Conservation (phyloP, 1,140 invertebrate species). For the Lerema accius region DNA sequence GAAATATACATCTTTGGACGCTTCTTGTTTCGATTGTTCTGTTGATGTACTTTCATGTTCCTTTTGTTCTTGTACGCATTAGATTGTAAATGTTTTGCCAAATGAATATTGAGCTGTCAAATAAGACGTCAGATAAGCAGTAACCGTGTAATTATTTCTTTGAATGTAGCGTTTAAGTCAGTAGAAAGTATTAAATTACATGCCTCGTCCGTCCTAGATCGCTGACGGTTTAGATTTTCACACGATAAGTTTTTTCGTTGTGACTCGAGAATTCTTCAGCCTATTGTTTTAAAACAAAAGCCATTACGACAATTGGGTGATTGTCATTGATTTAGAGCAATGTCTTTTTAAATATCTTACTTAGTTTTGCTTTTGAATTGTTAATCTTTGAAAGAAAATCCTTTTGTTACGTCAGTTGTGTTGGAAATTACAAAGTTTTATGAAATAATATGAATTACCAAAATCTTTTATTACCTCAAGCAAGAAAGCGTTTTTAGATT, state of each 20-base stretch:
- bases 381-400: slow-evolving; percentile 19
- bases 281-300: slow-evolving; percentile 61
- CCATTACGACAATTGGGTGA: slow-evolving; percentile 32
- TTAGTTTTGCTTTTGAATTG: slow-evolving; percentile 17
- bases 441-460: too few species aligned
- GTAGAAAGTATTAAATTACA: slow-evolving; percentile 77
- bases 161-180: slow-evolving; percentile 54
- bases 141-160: slow-evolving; percentile 57
- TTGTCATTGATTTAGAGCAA: slow-evolving; percentile 30
- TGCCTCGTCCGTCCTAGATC: slow-evolving; percentile 49
- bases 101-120: slow-evolving; percentile 64
- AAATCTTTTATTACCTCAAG: too few species aligned
- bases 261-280: slow-evolving; percentile 48
- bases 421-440: too few species aligned
- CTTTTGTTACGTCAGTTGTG: slow-evolving; percentile 17
- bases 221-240: slow-evolving; percentile 59
- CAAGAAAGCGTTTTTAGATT: too few species aligned
- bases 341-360: slow-evolving; percentile 29
- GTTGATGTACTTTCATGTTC: slow-evolving; percentile 39
- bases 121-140: slow-evolving; percentile 53
- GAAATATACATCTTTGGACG: slow-evolving; percentile 59
- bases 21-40: slow-evolving; percentile 47
- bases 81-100: slow-evolving; percentile 45
- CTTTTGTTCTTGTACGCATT: slow-evolving; percentile 31
- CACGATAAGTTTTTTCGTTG: slow-evolving; percentile 61